Percentiles rank a stretch among this genome's conserved stretches.
These are phyloP conservation scores for Hipposideros larvatus DNA, from an alignment of 2,797 vertebrate species.

Conservation along the genomic window DNA sequence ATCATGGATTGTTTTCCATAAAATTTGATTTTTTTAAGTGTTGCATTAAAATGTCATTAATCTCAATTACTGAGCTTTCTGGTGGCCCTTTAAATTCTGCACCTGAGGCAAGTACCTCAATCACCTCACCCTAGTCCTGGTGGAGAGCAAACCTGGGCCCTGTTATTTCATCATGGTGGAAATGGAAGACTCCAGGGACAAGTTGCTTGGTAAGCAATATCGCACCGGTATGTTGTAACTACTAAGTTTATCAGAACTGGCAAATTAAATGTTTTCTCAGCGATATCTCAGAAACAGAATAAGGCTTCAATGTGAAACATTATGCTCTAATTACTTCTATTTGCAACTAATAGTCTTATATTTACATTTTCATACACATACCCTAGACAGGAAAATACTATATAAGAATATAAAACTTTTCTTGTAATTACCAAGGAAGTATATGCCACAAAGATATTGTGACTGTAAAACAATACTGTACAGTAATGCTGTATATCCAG, in stretches of 20 bases:
- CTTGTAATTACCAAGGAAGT: not conserved
- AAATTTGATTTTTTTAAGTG: not conserved
- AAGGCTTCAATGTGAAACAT: not conserved
- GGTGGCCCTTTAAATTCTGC: not conserved
- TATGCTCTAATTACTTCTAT: not conserved
- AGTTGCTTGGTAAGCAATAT: not conserved
- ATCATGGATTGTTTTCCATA: not conserved
- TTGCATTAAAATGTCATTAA: not conserved
- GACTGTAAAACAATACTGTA: not conserved
- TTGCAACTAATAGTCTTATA: not conserved
- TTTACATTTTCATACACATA: not conserved
- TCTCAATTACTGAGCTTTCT: not conserved
- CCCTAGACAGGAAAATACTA: not conserved
- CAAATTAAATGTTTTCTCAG: not conserved
- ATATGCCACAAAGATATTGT: not conserved
- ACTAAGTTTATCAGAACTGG: not conserved
- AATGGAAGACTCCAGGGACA: not conserved
- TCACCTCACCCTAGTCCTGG: not conserved
- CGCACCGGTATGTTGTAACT: not conserved
- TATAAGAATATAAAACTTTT: not conserved
- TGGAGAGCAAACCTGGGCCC: not conserved
- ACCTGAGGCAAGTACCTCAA: not conserved
- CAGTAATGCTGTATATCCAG: accelerated
- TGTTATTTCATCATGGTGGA: not conserved
- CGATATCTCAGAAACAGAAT: not conserved